Evolutionary conservation across 2,888 invertebrate genomes (phyloP).

Genomic region (Podotricha telesiphe): DNA sequence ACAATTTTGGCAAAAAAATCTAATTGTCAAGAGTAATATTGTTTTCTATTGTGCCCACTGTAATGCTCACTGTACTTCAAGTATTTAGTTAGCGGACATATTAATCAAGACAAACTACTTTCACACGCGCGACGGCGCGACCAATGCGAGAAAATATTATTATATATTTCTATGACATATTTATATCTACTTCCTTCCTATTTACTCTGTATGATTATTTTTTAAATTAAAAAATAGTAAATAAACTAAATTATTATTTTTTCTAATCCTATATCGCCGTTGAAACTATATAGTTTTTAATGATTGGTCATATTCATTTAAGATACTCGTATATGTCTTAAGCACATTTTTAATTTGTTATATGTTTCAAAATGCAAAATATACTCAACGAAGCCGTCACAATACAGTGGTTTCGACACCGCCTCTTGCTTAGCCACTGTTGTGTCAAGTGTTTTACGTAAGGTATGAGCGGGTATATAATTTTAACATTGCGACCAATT

Average conservation of each 20-base stretch:
- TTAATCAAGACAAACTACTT: slow-evolving; percentile 73
- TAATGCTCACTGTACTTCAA: slow-evolving; percentile 22
- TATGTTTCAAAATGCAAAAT: slow-evolving; percentile 6
- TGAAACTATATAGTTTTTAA: not conserved
- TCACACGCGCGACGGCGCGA: slow-evolving; percentile 61
- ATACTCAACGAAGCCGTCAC: slow-evolving; percentile 30
- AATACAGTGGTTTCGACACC: slow-evolving; percentile 62
- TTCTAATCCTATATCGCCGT: not conserved
- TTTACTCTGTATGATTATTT: slow-evolving; percentile 40
- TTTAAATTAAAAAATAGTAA: not conserved
- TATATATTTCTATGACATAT: slow-evolving; percentile 46
- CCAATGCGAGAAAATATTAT: slow-evolving; percentile 63
- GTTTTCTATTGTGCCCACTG: slow-evolving; percentile 10
- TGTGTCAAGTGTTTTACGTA: slow-evolving; percentile 78
- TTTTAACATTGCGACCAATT: slow-evolving; percentile 61
- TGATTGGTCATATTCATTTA: not conserved
- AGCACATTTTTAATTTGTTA: not conserved
- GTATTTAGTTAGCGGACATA: slow-evolving; percentile 46
- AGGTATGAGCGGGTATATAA: slow-evolving; percentile 63
- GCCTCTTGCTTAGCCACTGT: slow-evolving; percentile 54
- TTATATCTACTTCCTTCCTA: slow-evolving; percentile 64
- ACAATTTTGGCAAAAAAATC: not conserved
- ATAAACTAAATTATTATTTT: not conserved
- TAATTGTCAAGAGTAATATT: slow-evolving; percentile 8
- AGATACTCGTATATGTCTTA: not conserved